Conservation (phyloP, 2,113 vertebrate genomes). For the Gallinago media region DNA sequence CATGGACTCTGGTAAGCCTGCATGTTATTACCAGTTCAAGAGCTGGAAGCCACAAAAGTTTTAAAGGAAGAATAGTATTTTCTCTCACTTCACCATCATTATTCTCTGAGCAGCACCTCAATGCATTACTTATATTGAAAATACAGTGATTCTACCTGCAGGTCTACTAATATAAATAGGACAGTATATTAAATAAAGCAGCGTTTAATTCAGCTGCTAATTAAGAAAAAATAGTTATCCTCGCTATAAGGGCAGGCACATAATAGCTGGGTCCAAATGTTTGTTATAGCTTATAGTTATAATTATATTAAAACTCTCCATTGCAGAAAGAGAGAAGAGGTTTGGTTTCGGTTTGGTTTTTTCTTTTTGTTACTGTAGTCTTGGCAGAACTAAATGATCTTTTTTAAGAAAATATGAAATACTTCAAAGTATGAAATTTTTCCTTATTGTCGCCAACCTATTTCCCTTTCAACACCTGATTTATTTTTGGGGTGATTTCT, state of each 20-base stretch:
- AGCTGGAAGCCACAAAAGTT: not conserved
- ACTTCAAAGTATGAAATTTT: not conserved
- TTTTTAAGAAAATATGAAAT: rapidly evolving
- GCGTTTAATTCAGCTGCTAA: not conserved
- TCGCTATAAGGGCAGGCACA: not conserved
- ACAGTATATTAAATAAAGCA: not conserved
- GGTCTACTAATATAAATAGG: not conserved
- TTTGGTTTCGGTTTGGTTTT: too few species aligned
- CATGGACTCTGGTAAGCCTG: not conserved
- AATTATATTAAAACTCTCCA: not conserved
- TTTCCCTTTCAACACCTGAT: not conserved
- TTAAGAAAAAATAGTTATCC: not conserved
- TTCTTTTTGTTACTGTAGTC: not conserved
- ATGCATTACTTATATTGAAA: rapidly evolving
- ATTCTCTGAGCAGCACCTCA: not conserved
- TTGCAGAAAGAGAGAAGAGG: not conserved
- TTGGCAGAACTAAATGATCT: not conserved
- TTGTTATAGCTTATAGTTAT: not conserved
- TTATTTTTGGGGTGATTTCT: too few species aligned
- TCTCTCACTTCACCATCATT: not conserved
- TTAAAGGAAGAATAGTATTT: not conserved
- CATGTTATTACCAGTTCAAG: not conserved
- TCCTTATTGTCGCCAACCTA: not conserved
- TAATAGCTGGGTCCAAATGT: not conserved
- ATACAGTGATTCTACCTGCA: not conserved